These are phyloP conservation scores for Conomelus anceps DNA, from an alignment of 2,888 invertebrate genomes.

Conservation along the genomic window DNA sequence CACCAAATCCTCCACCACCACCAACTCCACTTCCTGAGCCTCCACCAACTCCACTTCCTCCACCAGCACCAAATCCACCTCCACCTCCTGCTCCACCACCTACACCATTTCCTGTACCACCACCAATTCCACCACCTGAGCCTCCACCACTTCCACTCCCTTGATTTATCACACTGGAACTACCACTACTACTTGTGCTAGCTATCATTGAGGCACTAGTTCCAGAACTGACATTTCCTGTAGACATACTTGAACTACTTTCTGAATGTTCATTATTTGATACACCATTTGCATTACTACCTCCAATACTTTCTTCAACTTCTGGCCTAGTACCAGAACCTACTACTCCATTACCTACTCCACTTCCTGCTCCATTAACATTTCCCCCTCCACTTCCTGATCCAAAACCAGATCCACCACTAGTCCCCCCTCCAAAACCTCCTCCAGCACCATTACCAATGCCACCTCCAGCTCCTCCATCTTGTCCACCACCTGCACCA, in stretches of 20 bases:
- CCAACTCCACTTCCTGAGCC: background rate
- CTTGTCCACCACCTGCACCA: background rate
- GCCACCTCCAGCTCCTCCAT: background rate
- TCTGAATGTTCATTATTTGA: background rate
- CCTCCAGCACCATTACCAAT: no score
- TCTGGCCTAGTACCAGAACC: background rate
- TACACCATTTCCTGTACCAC: background rate
- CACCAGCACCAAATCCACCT: background rate
- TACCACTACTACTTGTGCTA: background rate
- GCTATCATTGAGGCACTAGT: background rate
- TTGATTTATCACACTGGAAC: background rate
- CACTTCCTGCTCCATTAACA: background rate
- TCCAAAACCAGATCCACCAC: background rate
- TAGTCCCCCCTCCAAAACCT: background rate
- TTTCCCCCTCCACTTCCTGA: background rate
- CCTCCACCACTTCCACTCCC: background rate
- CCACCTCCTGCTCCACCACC: background rate
- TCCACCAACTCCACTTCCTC: background rate
- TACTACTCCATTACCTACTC: background rate
- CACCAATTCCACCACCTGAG: background rate
- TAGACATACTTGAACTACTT: background rate
- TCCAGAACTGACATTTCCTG: background rate
- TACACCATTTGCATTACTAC: background rate
- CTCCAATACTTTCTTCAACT: background rate
- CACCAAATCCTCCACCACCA: background rate